These are phyloP conservation scores for Dysidea cf. avara DNA, from an alignment of 37 sponge, comb jelly and placozoan species.

Conservation along the genomic window DNA sequence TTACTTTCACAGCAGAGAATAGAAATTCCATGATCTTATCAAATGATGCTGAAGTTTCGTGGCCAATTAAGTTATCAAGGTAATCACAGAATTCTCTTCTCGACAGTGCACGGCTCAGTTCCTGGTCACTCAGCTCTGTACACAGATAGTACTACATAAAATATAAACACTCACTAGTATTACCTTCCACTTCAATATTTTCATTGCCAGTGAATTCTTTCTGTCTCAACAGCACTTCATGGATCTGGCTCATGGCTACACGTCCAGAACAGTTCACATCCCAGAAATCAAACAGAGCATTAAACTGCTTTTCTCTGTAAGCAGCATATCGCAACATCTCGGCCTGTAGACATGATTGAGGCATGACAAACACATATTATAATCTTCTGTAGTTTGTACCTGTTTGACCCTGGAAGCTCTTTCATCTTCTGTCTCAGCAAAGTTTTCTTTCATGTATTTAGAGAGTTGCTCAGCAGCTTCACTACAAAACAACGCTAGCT, in stretches of 20 bases:
- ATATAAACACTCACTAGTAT: background rate
- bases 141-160: slow-evolving; percentile 3
- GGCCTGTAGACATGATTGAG: background rate
- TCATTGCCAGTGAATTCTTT: slow-evolving; percentile 42
- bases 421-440: slow-evolving; percentile 39
- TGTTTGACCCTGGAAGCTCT: slow-evolving; percentile 2
- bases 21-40: too few relatives aligned
- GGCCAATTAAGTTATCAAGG: too few relatives aligned
- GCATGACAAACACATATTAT: too few relatives aligned
- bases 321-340: slow-evolving; percentile 7
- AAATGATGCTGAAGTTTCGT: too few relatives aligned
- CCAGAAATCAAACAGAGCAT: slow-evolving; percentile 76
- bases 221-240: slow-evolving; percentile 58
- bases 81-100: background rate
- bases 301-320: slow-evolving; percentile 6
- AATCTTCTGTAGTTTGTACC: too few relatives aligned
- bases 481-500: background rate
- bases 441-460: slow-evolving; percentile 38
- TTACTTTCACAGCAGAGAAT: too few relatives aligned
- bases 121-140: too few relatives aligned
- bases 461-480: slow-evolving; percentile 6
- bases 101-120: background rate
- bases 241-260: slow-evolving; percentile 69
- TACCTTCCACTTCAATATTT: slow-evolving; percentile 25
- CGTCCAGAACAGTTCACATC: slow-evolving; percentile 76